Percentiles rank a stretch among this genome's conserved stretches.
Conservation (phyloP, 2,797 vertebrate genomes). For the Mus spretus region DNA sequence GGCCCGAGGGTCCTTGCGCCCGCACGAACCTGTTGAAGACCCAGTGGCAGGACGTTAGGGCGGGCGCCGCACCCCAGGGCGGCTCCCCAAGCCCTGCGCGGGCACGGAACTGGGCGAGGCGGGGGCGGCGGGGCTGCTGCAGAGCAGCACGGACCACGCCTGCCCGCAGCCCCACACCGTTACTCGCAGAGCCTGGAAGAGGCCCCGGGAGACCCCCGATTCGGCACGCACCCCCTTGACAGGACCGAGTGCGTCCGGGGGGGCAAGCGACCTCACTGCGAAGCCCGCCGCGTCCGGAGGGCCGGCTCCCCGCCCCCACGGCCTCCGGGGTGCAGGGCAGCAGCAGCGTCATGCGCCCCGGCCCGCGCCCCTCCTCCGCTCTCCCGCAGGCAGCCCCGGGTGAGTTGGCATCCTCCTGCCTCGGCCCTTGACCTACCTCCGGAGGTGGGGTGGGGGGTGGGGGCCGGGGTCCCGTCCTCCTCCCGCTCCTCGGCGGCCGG, state of each 20-base stretch:
- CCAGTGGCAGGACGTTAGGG: constrained; percentile 21
- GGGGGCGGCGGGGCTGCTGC: constrained; percentile 66
- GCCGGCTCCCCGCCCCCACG: constrained; percentile 78
- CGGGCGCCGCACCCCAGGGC: constrained; percentile 63
- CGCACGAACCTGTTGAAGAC: constrained; percentile 85
- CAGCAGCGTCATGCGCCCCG: constrained; percentile 50
- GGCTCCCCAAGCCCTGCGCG: constrained; percentile 70
- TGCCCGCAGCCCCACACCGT: constrained; percentile 85
- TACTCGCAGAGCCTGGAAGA: constrained; percentile 61
- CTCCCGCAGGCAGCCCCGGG: constrained; percentile 33
- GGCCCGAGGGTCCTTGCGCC: constrained; percentile 30
- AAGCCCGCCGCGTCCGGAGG: constrained; percentile 32
- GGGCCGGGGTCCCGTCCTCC: constrained; percentile 84
- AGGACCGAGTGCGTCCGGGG: background rate
- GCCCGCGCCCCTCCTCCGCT: constrained; percentile 61
- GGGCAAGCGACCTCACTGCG: background rate
- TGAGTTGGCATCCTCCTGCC: constrained; percentile 78
- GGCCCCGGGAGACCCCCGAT: constrained; percentile 49
- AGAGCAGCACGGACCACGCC: constrained; percentile 85
- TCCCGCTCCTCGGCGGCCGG: constrained; percentile 82
- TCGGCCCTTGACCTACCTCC: constrained; percentile 76
- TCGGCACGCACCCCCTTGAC: background rate
- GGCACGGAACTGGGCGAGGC: background rate
- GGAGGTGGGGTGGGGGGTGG: constrained; percentile 68
- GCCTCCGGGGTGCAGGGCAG: constrained; percentile 30